Conservation (phyloP, 2,888 invertebrate species). For the Amblyjoppa fuscipennis region DNA sequence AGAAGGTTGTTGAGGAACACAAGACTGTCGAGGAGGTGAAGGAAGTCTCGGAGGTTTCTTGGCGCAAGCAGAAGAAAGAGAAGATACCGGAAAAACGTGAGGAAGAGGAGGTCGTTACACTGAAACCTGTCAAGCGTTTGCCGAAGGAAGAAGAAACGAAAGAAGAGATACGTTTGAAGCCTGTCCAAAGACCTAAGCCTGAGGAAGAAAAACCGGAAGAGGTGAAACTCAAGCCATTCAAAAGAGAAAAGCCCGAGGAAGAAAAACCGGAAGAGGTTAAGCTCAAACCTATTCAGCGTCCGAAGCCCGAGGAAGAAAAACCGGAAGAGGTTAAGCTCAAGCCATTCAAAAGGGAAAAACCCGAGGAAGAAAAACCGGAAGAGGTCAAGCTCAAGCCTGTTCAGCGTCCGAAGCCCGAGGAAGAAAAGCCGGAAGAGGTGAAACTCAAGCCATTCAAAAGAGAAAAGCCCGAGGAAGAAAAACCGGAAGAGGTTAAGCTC, state of each 20-base stretch:
- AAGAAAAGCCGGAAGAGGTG: slow-evolving; percentile 75
- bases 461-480: slow-evolving; percentile 73
- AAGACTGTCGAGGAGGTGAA: slow-evolving; percentile 47
- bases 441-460: slow-evolving; percentile 77
- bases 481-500: slow-evolving; percentile 70
- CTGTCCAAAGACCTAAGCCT: slow-evolving; percentile 54
- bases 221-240: slow-evolving; percentile 64
- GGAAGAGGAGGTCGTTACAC: slow-evolving; percentile 65
- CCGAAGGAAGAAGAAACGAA: slow-evolving; percentile 69
- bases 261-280: background rate
- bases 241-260: too few species aligned
- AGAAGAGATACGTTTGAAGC: slow-evolving; percentile 59
- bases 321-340: slow-evolving; percentile 73
- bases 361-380: slow-evolving; percentile 82
- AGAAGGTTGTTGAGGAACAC: slow-evolving; percentile 55
- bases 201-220: slow-evolving; percentile 70
- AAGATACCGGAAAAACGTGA: slow-evolving; percentile 71
- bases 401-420: slow-evolving; percentile 71
- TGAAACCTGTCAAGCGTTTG: slow-evolving; percentile 70
- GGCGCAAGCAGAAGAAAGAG: slow-evolving; percentile 61
- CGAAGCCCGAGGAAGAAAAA: slow-evolving; percentile 70
- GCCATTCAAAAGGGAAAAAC: slow-evolving; percentile 58
- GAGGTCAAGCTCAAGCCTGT: slow-evolving; percentile 67
- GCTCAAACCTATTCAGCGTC: too few species aligned
- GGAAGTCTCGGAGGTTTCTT: slow-evolving; percentile 66